Evolutionary conservation across 2,888 invertebrate genomes (phyloP).

Genomic region (Pocota personata): DNA sequence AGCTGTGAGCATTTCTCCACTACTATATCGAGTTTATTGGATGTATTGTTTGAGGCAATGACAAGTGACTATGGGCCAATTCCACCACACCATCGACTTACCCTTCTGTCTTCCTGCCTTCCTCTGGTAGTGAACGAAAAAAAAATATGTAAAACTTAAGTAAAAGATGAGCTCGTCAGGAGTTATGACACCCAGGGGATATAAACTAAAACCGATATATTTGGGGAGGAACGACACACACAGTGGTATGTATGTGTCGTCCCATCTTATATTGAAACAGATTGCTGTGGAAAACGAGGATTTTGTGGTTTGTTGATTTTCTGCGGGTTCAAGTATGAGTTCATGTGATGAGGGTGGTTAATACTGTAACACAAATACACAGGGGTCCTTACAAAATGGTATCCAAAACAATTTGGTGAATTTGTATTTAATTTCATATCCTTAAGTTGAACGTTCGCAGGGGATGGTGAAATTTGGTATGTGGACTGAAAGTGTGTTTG

Average conservation of each 20-base stretch:
- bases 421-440: constrained; percentile 53
- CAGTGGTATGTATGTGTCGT: constrained; percentile 71
- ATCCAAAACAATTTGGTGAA: constrained; percentile 60
- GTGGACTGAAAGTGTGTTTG: not conserved
- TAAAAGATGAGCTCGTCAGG: constrained; percentile 83
- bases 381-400: constrained; percentile 1
- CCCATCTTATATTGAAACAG: constrained; percentile 81
- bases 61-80: constrained; percentile 50
- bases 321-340: constrained; percentile 46
- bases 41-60: constrained; percentile 57
- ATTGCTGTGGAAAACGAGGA: constrained; percentile 77
- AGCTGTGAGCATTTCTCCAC: constrained; percentile 21
- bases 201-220: constrained; percentile 71
- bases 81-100: constrained; percentile 11
- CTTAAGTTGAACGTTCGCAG: constrained; percentile 16
- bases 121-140: constrained; percentile 74
- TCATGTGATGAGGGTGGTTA: constrained; percentile 23
- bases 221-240: constrained; percentile 71
- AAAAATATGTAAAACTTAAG: constrained; percentile 83
- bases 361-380: not conserved
- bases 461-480: constrained; percentile 2
- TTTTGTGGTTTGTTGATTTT: constrained; percentile 66
- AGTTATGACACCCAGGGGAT: constrained; percentile 83
- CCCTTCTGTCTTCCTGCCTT: not conserved
- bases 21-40: constrained; percentile 49